Evolutionary conservation across 37 sponge, comb jelly and placozoan species (phyloP).

Genomic region (Oopsacas minuta): DNA sequence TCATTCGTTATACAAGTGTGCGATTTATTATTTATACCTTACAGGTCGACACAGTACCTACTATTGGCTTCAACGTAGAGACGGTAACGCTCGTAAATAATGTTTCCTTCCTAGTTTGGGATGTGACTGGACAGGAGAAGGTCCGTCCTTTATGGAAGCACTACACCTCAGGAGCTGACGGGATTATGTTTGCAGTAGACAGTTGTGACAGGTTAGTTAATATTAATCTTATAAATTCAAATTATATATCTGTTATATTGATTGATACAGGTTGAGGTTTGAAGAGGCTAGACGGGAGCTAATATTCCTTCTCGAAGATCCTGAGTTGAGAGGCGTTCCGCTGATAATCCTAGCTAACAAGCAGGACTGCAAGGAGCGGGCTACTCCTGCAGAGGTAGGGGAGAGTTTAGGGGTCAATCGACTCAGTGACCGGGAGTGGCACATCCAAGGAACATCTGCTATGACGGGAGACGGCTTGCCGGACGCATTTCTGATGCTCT

Average conservation of each 20-base stretch:
- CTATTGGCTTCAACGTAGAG: constrained; percentile 35
- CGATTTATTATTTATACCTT: too few relatives aligned
- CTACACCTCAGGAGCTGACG: neutral
- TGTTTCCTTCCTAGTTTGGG: neutral
- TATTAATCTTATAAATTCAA: neutral
- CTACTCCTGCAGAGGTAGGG: neutral
- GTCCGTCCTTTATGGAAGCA: constrained; percentile 12
- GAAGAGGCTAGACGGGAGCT: constrained; percentile 4
- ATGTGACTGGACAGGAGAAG: constrained; percentile 17
- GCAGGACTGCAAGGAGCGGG: constrained; percentile 20
- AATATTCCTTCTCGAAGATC: neutral
- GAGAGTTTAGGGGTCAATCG: neutral
- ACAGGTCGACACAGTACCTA: constrained; percentile 22
- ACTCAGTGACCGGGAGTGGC: neutral
- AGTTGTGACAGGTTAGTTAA: neutral
- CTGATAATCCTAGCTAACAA: neutral
- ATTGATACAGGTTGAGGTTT: neutral
- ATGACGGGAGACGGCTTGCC: neutral
- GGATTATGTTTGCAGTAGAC: constrained; percentile 8
- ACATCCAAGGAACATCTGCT: neutral
- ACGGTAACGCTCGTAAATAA: constrained; percentile 21
- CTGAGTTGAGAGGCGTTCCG: neutral
- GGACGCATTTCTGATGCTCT: neutral
- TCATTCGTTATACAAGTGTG: neutral
- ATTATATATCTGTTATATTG: neutral